Percentiles rank a stretch among this genome's conserved stretches.
Evolutionary conservation across 1,140 invertebrate genomes (phyloP).

Genomic region (Cherax quadricarinatus): DNA sequence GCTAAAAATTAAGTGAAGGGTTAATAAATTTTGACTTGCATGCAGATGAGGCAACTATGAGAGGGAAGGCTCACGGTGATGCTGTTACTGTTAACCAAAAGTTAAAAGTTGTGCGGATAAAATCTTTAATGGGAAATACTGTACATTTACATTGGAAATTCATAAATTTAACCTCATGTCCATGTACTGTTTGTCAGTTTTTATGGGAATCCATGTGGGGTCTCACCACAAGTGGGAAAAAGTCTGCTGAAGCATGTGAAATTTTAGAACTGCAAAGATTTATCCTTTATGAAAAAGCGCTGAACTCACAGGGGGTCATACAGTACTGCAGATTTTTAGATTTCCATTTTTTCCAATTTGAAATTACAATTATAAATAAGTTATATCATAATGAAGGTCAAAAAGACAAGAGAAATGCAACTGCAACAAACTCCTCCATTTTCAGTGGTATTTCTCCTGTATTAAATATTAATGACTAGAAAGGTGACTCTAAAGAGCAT

Average conservation of each 20-base stretch:
- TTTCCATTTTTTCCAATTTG: too few species aligned
- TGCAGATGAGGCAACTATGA: neutral
- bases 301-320: too few species aligned
- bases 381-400: too few species aligned
- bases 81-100: neutral
- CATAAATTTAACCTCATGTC: neutral
- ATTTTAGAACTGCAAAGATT: too few species aligned
- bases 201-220: neutral
- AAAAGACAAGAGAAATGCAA: too few species aligned
- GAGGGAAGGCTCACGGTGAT: neutral
- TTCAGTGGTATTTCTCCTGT: neutral
- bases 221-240: neutral
- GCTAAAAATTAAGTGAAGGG: slow-evolving; percentile 1
- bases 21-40: neutral
- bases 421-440: slow-evolving; percentile 16
- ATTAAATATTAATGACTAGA: slow-evolving; percentile 42
- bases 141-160: neutral
- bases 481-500: slow-evolving; percentile 9
- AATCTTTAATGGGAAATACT: neutral
- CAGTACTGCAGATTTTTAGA: too few species aligned
- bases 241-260: neutral
- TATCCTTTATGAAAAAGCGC: too few species aligned
- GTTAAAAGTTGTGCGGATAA: neutral
- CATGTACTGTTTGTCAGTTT: neutral
- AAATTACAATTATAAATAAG: too few species aligned